phyloP scores from a whole-genome alignment of 2,113 vertebrate species.

The Austrofundulus limnaeus region DNA sequence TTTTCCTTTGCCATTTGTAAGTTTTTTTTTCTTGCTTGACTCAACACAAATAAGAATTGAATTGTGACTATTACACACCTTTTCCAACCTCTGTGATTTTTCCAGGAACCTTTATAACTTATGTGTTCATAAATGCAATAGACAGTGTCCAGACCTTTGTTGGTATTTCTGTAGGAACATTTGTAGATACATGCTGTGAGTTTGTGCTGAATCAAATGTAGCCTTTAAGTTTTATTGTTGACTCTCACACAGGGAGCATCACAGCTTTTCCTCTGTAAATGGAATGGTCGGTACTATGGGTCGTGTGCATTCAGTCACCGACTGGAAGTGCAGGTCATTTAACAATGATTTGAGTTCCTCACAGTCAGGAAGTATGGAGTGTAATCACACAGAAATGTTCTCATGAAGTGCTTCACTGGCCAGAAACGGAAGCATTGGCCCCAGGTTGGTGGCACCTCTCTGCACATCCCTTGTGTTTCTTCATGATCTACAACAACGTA shows the following conservation, averaged over 20 bases:
- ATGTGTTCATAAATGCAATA: conserved; percentile 3
- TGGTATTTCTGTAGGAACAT: conserved; percentile 15
- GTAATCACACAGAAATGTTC: conserved; percentile 48
- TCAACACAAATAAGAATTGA: background rate
- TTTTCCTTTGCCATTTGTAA: background rate
- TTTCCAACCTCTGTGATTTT: conserved; percentile 1
- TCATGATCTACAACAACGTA: background rate
- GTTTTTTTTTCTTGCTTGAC: background rate
- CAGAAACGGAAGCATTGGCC: conserved; percentile 35
- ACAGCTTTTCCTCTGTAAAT: conserved; percentile 8
- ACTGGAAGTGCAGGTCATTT: conserved; percentile 35
- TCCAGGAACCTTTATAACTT: too few relatives aligned
- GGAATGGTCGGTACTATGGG: background rate
- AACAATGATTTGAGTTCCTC: conserved; percentile 53
- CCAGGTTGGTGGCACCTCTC: conserved; percentile 29
- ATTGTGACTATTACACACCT: conserved; percentile 5
- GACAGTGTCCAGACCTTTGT: conserved; percentile 2
- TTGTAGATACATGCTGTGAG: conserved; percentile 8
- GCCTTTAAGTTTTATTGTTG: conserved; percentile 4
- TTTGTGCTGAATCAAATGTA: conserved; percentile 10
- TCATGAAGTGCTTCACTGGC: conserved; percentile 60
- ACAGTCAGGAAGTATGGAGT: conserved; percentile 52
- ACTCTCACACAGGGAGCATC: conserved; percentile 12
- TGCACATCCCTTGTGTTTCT: background rate
- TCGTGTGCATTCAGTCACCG: conserved; percentile 19